These are phyloP conservation scores for Diplodus sargus DNA, from an alignment of 2,797 vertebrate species.

Conservation along the genomic window DNA sequence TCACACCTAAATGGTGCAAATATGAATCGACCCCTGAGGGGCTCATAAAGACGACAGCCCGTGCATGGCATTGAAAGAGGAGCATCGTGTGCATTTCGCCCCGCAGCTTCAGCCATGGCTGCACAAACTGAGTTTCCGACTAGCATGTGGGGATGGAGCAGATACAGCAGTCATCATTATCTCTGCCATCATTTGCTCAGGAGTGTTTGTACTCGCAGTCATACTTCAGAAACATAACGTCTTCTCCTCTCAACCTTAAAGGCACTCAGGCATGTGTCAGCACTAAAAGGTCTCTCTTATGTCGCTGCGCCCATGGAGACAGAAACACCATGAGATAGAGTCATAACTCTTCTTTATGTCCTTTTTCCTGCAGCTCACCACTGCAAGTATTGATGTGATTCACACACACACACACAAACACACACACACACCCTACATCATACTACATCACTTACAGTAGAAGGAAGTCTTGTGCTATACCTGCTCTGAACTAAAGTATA, in stretches of 20 bases:
- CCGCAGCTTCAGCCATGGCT: slow-evolving; percentile 36
- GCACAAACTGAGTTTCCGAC: slow-evolving; percentile 34
- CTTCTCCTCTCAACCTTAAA: slow-evolving; percentile 60
- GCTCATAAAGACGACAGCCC: slow-evolving; percentile 48
- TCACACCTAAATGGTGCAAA: slow-evolving; percentile 80
- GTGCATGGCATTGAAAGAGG: slow-evolving; percentile 54
- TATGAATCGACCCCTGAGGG: slow-evolving; percentile 72
- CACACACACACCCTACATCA: slow-evolving; percentile 10
- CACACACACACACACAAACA: slow-evolving; percentile 34
- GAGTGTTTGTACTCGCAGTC: slow-evolving; percentile 65
- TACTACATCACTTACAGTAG: slow-evolving; percentile 22
- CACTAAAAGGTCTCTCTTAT: slow-evolving; percentile 74
- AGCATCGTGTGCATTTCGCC: slow-evolving; percentile 44
- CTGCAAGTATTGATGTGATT: slow-evolving; percentile 41
- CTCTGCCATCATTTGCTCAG: slow-evolving; percentile 56
- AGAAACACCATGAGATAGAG: slow-evolving; percentile 66
- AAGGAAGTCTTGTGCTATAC: neutral
- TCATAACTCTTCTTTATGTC: slow-evolving; percentile 73
- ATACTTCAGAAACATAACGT: slow-evolving; percentile 65
- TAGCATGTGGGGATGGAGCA: slow-evolving; percentile 25
- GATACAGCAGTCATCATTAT: slow-evolving; percentile 60
- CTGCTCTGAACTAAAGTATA: neutral
- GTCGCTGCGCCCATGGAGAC: slow-evolving; percentile 64
- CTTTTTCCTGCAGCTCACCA: slow-evolving; percentile 49
- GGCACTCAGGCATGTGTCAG: slow-evolving; percentile 73